Evolutionary conservation across 1,140 invertebrate species (phyloP).

Genomic region (Eumeta japonica): DNA sequence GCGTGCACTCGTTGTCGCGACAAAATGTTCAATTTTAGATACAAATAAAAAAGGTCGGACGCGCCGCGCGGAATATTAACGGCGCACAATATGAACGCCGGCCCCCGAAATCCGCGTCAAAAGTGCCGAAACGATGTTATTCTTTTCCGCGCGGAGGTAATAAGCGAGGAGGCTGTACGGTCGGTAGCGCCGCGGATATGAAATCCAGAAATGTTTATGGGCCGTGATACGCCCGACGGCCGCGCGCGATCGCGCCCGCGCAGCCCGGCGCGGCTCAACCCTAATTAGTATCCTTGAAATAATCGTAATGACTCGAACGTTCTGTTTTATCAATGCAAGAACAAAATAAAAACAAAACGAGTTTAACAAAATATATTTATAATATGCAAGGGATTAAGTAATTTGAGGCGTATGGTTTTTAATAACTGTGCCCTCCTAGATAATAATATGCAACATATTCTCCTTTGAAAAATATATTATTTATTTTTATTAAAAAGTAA

Average conservation of each 20-base stretch:
- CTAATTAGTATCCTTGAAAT: conserved; percentile 45
- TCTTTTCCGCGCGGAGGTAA: conserved; percentile 51
- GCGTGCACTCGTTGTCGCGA: conserved; percentile 45
- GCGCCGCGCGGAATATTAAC: conserved; percentile 54
- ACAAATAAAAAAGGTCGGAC: conserved; percentile 58
- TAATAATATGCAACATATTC: too few species aligned
- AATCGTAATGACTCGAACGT: too few species aligned
- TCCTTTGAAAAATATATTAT: too few species aligned
- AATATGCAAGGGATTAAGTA: too few species aligned
- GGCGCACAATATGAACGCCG: conserved; percentile 54
- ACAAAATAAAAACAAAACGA: too few species aligned
- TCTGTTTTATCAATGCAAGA: too few species aligned
- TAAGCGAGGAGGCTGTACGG: conserved; percentile 29
- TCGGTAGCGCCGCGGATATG: conserved; percentile 46
- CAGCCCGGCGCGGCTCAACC: conserved; percentile 30
- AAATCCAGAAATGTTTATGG: conserved; percentile 53
- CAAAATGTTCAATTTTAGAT: conserved; percentile 58
- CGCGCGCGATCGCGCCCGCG: conserved; percentile 38
- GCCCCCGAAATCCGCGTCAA: conserved; percentile 53
- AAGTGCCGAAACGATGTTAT: conserved; percentile 54
- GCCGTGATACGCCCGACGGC: conserved; percentile 32
- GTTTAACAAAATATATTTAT: too few species aligned
- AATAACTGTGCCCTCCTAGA: too few species aligned
- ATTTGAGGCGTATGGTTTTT: too few species aligned
- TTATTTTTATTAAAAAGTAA: too few species aligned